Evolutionary conservation across 2,888 invertebrate species (phyloP).

Genomic region (Chloroclysta siterata): DNA sequence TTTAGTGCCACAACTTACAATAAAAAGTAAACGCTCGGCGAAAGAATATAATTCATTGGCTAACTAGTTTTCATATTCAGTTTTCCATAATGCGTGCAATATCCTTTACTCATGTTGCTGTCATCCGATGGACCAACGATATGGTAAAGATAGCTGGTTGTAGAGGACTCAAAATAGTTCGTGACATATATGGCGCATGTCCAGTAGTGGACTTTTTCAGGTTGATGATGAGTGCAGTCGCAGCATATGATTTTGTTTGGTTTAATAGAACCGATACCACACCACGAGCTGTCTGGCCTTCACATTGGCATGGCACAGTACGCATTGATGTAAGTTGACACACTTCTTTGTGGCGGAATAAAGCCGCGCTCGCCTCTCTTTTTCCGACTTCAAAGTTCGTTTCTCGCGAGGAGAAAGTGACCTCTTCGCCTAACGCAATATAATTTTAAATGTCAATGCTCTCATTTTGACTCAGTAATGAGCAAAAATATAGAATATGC

Average conservation of each 20-base stretch:
- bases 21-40: too few species aligned
- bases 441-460: conserved; percentile 3
- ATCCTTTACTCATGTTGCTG: too few species aligned
- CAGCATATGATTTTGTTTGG: conserved; percentile 4
- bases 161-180: too few species aligned
- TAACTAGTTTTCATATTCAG: too few species aligned
- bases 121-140: too few species aligned
- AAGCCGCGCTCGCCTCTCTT: conserved; percentile 40
- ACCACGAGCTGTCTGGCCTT: conserved; percentile 68
- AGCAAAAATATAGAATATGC: too few species aligned
- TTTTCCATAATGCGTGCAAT: too few species aligned
- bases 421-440: conserved; percentile 38
- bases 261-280: conserved; percentile 60
- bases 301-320: conserved; percentile 66
- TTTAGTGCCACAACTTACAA: too few species aligned
- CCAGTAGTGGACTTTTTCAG: too few species aligned
- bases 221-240: neutral
- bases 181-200: too few species aligned
- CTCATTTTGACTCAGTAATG: neutral
- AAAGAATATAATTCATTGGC: too few species aligned
- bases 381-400: conserved; percentile 37
- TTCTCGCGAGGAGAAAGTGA: conserved; percentile 55
- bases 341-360: conserved; percentile 38
- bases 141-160: too few species aligned
- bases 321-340: conserved; percentile 30